Evolutionary conservation across 2,113 vertebrate genomes (phyloP), one percentile per base, ranked within the genome.

Genomic region (Apistogramma diplotaenia): DNA sequence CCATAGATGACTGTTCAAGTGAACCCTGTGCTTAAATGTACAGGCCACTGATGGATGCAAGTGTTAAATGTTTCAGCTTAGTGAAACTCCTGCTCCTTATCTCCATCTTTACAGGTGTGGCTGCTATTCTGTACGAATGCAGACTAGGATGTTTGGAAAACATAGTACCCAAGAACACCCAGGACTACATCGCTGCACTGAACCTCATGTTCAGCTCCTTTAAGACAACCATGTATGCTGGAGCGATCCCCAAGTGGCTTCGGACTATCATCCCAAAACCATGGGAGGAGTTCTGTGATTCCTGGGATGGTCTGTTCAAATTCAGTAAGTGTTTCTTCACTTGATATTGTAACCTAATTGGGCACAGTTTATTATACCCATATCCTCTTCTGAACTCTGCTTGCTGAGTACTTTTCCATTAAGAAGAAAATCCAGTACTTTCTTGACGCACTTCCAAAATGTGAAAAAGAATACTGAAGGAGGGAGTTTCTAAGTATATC

Each of bases 191-290:
- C 6, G 77, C 85, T 37, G 97, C 97, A 5, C 93, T 99, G 79
- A 95, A 96, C 78, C 94, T 99, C 90, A 98, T 98, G 97, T 99
- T 99, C 91, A 97, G 96, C 89, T 97, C 97, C 93, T 99, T 99
- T 89, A 98, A 98, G 94, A 97, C 96, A 23, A 97, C 97, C 86
- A 98, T 98, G 97, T 99, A 98, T 13, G 96, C 97, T 0, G 97
- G 97, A 0, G 96, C 97, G 51, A 97, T 98, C 86, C 98, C 98
- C 55, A 97, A 95, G 89, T 98, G 97, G 97, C 96, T 99, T 55
- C 95, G 97, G 23, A 94, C 95, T 6, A 56, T 98, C 79, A 94
- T 98, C 70, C 97, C 97, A 46, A 98, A 96, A 91, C 97, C 97
- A 1, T 99, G 97, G 97, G 94, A 91, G 84, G 97, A 98, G 82